A percentile compares a stretch with the other conserved stretches of the same genome.
phyloP scores from a whole-genome alignment of 2,113 vertebrate species.

The Tachysurus fulvidraco region DNA sequence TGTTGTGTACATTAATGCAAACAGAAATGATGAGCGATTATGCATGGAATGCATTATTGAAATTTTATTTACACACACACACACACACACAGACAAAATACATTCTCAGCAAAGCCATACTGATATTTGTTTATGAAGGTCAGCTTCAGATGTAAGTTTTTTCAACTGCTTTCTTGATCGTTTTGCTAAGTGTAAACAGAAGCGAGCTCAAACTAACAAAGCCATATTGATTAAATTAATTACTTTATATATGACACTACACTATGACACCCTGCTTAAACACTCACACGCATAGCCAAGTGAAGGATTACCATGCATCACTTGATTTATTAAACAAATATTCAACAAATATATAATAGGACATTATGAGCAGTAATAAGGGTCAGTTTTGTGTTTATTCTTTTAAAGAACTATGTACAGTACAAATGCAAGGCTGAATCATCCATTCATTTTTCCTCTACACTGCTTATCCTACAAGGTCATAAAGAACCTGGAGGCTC shows the following conservation, averaged over 20 bases:
- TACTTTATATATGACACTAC: background rate
- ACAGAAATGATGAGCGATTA: background rate
- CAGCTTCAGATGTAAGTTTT: background rate
- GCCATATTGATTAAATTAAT: background rate
- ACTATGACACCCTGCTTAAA: too few relatives aligned
- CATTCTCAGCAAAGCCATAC: background rate
- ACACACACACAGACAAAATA: background rate
- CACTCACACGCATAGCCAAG: background rate
- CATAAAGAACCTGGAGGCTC: too few relatives aligned
- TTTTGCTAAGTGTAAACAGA: background rate
- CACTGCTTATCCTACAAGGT: too few relatives aligned
- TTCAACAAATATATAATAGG: background rate
- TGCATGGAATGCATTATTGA: background rate
- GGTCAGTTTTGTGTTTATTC: background rate
- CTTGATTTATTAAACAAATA: background rate
- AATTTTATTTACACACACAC: background rate
- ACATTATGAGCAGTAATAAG: background rate
- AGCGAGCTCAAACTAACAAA: background rate
- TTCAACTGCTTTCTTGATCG: background rate
- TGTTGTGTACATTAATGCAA: conserved; percentile 1
- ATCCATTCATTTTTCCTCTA: too few relatives aligned
- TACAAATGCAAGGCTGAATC: background rate
- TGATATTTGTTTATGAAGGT: background rate
- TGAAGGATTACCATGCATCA: background rate
- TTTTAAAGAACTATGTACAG: background rate